Evolutionary conservation across 92 coral and sea anemone species (phyloP), one percentile per base, ranked within the genome.

Genomic region (Epizoanthus fatuus): DNA sequence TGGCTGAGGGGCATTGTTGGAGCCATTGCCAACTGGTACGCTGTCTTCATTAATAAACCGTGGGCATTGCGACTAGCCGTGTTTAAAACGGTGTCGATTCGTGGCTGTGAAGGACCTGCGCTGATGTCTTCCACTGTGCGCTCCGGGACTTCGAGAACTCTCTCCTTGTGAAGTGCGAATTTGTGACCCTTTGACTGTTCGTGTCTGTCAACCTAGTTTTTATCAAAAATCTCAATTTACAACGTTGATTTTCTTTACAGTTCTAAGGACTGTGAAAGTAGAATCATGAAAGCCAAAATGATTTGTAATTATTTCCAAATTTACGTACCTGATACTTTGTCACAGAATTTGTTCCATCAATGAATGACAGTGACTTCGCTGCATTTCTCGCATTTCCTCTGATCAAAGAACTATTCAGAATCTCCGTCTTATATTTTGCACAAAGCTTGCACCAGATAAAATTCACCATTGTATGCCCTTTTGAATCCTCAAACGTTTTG

Each of bases 101-200:
- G 11, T 47, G 52, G 52, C 10, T 47, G 52, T 47, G 52, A 47
- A 47, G 10, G 52, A 6, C 52, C 52, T 42, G 37, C 5, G 55
- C 6, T 6, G 29, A 69, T 39, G 74, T 69, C 51, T 69, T 40
- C 29, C 74, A 69, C 74, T 39, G 74, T 40, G 29, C 54, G 29
- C 74, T 69, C 54, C 13, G 32, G 54, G 54, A 40, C 7, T 40
- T 40, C 11, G 3, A 69, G 52, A 47, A 47, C 52, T 47, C 52
- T 47, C 45, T 70, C 75, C 45, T 70, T 70, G 13, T 70, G 38
- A 56, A 79, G 55, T 53, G 84, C 54, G 37, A 79, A 39, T 32
- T 14, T 57, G n/a, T 79, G 84, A 32, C 75, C 84, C 55, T 79
- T 79, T 11, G 32, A 79, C 70, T 79, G n/a, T 56, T 79, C 37